These are phyloP conservation scores for Theocolax elegans DNA, from an alignment of 1,140 invertebrate species.

Conservation along the genomic window DNA sequence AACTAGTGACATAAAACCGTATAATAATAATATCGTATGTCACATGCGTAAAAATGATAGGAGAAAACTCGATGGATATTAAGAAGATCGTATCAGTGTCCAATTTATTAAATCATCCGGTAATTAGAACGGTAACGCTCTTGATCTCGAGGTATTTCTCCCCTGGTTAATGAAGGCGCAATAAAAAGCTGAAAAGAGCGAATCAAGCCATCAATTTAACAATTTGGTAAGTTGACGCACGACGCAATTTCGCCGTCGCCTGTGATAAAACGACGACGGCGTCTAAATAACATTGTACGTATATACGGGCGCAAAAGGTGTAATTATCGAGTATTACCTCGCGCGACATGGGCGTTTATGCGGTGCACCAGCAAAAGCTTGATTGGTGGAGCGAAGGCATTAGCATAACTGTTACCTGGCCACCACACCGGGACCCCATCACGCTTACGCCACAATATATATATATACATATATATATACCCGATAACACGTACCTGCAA, in stretches of 20 bases:
- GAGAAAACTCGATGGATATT: too few relatives aligned
- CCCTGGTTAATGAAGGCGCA: too few relatives aligned
- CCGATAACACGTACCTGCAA: not conserved
- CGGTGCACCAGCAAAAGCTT: slow-evolving; percentile 24
- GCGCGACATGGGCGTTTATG: slow-evolving; percentile 39
- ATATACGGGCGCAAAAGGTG: not conserved
- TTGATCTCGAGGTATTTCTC: not conserved
- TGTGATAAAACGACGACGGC: not conserved
- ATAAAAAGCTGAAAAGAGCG: not conserved
- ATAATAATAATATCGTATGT: too few relatives aligned
- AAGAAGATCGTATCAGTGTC: slow-evolving; percentile 23
- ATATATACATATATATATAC: not conserved
- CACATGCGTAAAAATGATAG: too few relatives aligned
- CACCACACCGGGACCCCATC: slow-evolving; percentile 30
- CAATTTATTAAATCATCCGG: slow-evolving; percentile 33
- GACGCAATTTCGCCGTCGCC: slow-evolving; percentile 5
- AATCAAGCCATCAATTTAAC: slow-evolving; percentile 35
- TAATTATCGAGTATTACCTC: slow-evolving; percentile 32
- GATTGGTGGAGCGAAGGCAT: slow-evolving; percentile 38
- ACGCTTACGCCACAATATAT: not conserved
- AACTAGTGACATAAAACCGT: too few relatives aligned
- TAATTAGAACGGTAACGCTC: slow-evolving; percentile 9
- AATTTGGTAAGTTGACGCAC: slow-evolving; percentile 32
- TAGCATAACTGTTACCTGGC: slow-evolving; percentile 44
- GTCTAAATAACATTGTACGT: slow-evolving; percentile 1